Percentiles rank a stretch among this genome's conserved stretches.
Evolutionary conservation across 2,888 invertebrate genomes (phyloP).

Genomic region (Habroteleia sp.): DNA sequence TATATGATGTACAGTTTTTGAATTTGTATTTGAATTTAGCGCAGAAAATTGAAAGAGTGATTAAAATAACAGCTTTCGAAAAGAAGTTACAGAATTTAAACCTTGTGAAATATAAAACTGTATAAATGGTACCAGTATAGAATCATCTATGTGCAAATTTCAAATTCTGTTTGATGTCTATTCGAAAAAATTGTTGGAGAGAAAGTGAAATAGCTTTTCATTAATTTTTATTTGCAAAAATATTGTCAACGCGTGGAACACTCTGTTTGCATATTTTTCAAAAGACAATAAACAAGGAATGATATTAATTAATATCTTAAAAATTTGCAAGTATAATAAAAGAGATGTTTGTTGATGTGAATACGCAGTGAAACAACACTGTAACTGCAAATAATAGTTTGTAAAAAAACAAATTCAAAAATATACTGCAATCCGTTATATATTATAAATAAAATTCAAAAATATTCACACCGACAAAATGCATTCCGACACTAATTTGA

Average conservation of each 20-base stretch:
- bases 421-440: too few relatives aligned
- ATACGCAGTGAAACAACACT: too few relatives aligned
- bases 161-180: slow-evolving; percentile 4
- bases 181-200: slow-evolving; percentile 1
- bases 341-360: background rate
- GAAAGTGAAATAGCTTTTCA: slow-evolving; percentile 23
- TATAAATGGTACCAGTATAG: slow-evolving; percentile 9
- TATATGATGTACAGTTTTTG: too few relatives aligned
- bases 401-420: too few relatives aligned
- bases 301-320: slow-evolving; percentile 23
- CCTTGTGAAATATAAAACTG: background rate
- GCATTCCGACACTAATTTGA: too few relatives aligned
- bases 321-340: slow-evolving; percentile 12
- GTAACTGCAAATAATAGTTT: too few relatives aligned
- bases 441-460: too few relatives aligned
- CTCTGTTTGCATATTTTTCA: slow-evolving; percentile 23
- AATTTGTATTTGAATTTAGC: too few relatives aligned
- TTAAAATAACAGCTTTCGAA: too few relatives aligned
- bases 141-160: slow-evolving; percentile 22
- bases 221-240: slow-evolving; percentile 32
- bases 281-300: slow-evolving; percentile 24
- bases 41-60: too few relatives aligned
- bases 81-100: too few relatives aligned
- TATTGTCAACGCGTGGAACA: slow-evolving; percentile 15
- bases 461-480: too few relatives aligned